Evolutionary conservation across 2,888 invertebrate species (phyloP).

Genomic region (Embidobia sp.): DNA sequence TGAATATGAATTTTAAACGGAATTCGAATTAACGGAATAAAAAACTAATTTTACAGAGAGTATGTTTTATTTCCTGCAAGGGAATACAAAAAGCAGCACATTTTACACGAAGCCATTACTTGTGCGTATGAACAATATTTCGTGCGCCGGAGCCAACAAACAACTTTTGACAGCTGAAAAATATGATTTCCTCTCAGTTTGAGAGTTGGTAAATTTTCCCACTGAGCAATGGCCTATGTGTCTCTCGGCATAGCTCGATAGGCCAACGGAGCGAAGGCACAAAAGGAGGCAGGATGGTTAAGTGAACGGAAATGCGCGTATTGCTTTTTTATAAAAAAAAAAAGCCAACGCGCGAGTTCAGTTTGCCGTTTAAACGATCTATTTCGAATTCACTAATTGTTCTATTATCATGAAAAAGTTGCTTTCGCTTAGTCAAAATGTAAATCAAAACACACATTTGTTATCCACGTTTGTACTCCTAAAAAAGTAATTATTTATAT

Average conservation of each 20-base stretch:
- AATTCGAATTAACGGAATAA: no score
- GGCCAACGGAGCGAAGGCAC: slow-evolving; percentile 39
- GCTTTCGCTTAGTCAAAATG: no score
- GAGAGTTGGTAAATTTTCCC: slow-evolving; percentile 59
- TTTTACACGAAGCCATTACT: slow-evolving; percentile 46
- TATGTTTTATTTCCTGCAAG: slow-evolving; percentile 16
- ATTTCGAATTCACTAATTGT: slow-evolving; percentile 1
- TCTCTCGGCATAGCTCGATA: slow-evolving; percentile 25
- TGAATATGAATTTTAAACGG: no score
- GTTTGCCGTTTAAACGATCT: slow-evolving; percentile 23
- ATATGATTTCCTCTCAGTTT: slow-evolving; percentile 57
- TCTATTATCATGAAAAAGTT: no score
- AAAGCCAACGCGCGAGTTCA: neutral
- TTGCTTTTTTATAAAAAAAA: slow-evolving; percentile 32
- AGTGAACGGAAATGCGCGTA: slow-evolving; percentile 40
- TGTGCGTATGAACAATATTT: slow-evolving; percentile 58
- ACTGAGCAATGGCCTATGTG: slow-evolving; percentile 59
- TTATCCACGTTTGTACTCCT: no score
- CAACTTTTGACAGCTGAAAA: slow-evolving; percentile 62
- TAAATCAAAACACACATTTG: no score
- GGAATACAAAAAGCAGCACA: slow-evolving; percentile 37
- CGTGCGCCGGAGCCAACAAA: slow-evolving; percentile 47
- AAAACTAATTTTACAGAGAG: slow-evolving; percentile 13
- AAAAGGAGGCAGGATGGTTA: slow-evolving; percentile 44
- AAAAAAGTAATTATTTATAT: no score